Conservation (phyloP, 2,888 invertebrate genomes). For the Drosophila nigricruria region DNA sequence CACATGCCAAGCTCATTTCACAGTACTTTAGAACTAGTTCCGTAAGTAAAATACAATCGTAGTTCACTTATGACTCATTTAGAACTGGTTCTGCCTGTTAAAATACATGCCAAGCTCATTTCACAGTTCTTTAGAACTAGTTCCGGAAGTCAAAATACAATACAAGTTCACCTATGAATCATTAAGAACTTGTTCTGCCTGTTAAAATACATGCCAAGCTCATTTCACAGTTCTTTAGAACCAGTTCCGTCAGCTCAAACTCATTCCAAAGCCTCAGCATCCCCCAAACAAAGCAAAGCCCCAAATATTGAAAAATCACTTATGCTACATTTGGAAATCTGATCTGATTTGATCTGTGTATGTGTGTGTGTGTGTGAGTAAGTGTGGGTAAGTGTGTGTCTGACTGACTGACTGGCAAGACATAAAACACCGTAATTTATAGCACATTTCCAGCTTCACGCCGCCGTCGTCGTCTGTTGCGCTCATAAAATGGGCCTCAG, state of each 20-base stretch:
- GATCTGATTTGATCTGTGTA: slow-evolving; percentile 64
- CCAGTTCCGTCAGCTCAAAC: not conserved
- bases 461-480: slow-evolving; percentile 60
- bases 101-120: no score
- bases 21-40: not conserved
- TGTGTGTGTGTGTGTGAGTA: slow-evolving; percentile 17
- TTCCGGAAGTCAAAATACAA: not conserved
- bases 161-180: not conserved
- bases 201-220: no score
- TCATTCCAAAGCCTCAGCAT: not conserved
- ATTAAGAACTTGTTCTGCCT: not conserved
- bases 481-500: slow-evolving; percentile 57
- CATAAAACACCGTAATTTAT: slow-evolving; percentile 75
- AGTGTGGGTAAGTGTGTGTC: slow-evolving; percentile 22
- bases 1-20: not conserved
- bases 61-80: not conserved
- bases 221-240: not conserved
- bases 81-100: not conserved
- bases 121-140: not conserved
- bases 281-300: not conserved
- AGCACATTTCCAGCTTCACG: slow-evolving; percentile 70
- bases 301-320: slow-evolving; percentile 57
- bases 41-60: not conserved
- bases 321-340: slow-evolving; percentile 44
- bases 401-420: slow-evolving; percentile 59